Evolutionary conservation across 2,888 invertebrate species (phyloP).

Genomic region (Brachyptera putata): DNA sequence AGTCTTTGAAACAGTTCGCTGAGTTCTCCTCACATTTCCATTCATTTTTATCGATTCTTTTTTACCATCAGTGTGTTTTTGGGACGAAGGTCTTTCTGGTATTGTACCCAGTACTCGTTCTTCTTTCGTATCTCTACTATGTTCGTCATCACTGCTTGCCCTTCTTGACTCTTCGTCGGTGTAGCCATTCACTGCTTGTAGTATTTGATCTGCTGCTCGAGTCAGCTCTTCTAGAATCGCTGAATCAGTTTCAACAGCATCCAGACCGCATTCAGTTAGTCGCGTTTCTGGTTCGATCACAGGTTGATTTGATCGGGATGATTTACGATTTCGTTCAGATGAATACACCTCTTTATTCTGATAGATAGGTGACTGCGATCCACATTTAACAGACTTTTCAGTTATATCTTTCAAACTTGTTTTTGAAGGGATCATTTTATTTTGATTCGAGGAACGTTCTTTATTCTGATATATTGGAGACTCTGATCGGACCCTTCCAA

Average conservation of each 20-base stretch:
- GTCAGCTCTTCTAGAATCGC: conserved; percentile 56
- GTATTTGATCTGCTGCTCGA: conserved; percentile 55
- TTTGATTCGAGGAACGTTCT: not conserved
- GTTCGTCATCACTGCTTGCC: conserved; percentile 41
- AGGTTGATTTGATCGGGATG: not conserved
- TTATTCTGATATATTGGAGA: not conserved
- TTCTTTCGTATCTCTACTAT: conserved; percentile 35
- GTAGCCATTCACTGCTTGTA: conserved; percentile 52
- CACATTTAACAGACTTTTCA: not conserved
- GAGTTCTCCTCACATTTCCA: not conserved
- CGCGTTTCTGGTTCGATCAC: not conserved
- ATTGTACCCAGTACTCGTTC: conserved; percentile 33
- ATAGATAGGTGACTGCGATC: conserved; percentile 24
- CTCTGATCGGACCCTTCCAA: not conserved
- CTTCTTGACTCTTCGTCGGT: conserved; percentile 48
- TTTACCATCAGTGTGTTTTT: not conserved
- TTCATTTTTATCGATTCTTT: not conserved
- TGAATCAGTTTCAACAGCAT: conserved; percentile 23
- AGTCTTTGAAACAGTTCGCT: conserved; percentile 32
- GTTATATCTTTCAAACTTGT: not conserved
- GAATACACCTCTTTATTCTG: conserved; percentile 13
- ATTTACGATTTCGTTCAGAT: not conserved
- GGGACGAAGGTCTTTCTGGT: conserved; percentile 29
- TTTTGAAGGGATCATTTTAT: not conserved
- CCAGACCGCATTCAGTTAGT: not conserved